A percentile compares a stretch with the other conserved stretches of the same genome.
These are phyloP conservation scores for Drosophila tropicalis DNA, from an alignment of 1,140 invertebrate genomes.

Conservation along the genomic window DNA sequence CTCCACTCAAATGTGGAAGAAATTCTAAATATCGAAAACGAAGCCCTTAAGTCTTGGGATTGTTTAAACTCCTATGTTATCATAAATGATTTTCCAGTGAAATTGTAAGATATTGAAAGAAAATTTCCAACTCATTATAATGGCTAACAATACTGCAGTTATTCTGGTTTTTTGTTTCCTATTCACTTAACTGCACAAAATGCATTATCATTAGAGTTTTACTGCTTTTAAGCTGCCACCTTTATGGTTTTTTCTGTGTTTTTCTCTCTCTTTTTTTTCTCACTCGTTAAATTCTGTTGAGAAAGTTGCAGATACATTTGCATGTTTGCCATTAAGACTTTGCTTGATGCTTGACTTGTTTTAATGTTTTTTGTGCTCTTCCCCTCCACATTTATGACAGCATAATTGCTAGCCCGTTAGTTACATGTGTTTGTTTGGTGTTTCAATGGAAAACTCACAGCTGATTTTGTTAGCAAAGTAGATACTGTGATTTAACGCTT, in stretches of 20 bases:
- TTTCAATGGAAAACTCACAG: conserved; percentile 6
- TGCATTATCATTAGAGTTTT: conserved; percentile 21
- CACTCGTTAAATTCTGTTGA: conserved; percentile 46
- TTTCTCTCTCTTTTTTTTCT: conserved; percentile 6
- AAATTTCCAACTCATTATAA: no score
- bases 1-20: no score
- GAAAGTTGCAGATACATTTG: conserved; percentile 64
- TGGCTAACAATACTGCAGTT: neutral
- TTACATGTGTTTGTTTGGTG: conserved; percentile 29
- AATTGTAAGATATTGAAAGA: no score
- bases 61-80: no score
- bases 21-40: no score
- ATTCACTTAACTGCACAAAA: conserved; percentile 7
- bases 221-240: conserved; percentile 36
- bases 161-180: neutral
- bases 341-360: conserved; percentile 57
- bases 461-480: conserved; percentile 51
- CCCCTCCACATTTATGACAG: conserved; percentile 59
- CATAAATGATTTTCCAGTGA: no score
- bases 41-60: no score
- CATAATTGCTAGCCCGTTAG: conserved; percentile 58
- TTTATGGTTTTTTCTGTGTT: conserved; percentile 19
- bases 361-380: conserved; percentile 48
- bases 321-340: conserved; percentile 46
- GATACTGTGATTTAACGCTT: conserved; percentile 63